A percentile compares a stretch with the other conserved stretches of the same genome.
Evolutionary conservation across 2,888 invertebrate genomes (phyloP).

Genomic region (Rotaria socialis): DNA sequence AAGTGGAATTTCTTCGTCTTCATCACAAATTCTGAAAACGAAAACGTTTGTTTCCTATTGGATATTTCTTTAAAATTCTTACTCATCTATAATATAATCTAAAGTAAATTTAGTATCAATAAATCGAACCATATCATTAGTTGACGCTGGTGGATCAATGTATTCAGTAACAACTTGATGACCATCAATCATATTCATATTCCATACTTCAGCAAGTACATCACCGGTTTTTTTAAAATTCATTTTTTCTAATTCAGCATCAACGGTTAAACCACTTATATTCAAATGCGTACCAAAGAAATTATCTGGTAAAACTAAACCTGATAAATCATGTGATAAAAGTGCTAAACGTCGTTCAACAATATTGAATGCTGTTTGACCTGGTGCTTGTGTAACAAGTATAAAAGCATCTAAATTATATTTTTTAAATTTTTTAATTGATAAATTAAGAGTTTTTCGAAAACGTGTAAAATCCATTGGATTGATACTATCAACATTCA

Average conservation of each 20-base stretch:
- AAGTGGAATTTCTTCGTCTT: not conserved
- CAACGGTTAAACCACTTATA: not conserved
- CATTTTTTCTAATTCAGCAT: conserved; percentile 18
- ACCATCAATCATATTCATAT: not conserved
- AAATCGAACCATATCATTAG: not conserved
- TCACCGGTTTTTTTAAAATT: conserved; percentile 33
- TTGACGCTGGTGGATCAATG: not conserved
- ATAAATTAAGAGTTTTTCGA: conserved; percentile 47
- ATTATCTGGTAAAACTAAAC: conserved; percentile 25
- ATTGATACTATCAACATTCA: conserved; percentile 51
- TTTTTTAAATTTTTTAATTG: conserved; percentile 48
- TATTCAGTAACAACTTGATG: not conserved
- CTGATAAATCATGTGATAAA: conserved; percentile 14
- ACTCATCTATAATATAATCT: not conserved
- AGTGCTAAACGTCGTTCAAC: conserved; percentile 12
- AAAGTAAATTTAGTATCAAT: not conserved
- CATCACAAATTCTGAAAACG: not conserved
- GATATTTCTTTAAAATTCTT: not conserved
- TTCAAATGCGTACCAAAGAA: conserved; percentile 31
- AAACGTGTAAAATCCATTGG: conserved; percentile 50
- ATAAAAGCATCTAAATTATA: conserved; percentile 32
- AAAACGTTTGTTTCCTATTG: not conserved
- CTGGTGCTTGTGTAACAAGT: conserved; percentile 52
- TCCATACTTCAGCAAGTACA: conserved; percentile 3
- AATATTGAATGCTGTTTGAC: not conserved